Base-by-base conservation (phyloP, 2,797 vertebrate species). In the Dallia pectoralis region DNA sequence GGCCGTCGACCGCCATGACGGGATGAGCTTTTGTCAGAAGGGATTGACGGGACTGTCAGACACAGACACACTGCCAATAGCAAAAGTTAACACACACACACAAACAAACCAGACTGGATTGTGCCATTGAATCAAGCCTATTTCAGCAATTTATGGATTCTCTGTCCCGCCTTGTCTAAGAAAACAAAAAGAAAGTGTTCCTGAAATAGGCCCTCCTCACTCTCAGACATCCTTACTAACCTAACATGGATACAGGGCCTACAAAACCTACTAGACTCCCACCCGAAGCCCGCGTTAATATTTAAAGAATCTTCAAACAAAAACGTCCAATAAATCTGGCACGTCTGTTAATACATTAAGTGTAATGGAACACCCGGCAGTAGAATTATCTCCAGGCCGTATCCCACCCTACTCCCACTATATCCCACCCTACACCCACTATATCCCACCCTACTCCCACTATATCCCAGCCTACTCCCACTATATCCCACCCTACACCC, bases 241-340 rank as follows among this genome's bases (percentile, higher is more conserved):
- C 44, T 63, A 66, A 14, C 64, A 51, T 32, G 29, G 62, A 64
- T 66, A n/a, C 29, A 18, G 22, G 33, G 67, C 33, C 40, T n/a
- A n/a, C n/a, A n/a, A 25, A 53, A 56, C 36, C 67, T 61, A 71
- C 51, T 67, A 32, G 70, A 75, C 40, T 29, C 66, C 47, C 12
- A 27, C 65, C 40, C 40, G 40, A 6, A 16, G 36, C 44, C 67
- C 63, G 44, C 71, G 19, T 75, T 78, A 6, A 70, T 79, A 78
- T 84, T 75, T 84, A 69, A 86, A 48, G 73, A 44, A 79, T 74
- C 70, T 85, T 87, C 75, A 84, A 87, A 86, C 59, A 66, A 51
- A 27, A 40, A 74, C 15, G 59, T 36, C 70, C 80, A 80, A 85
- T 89, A 84, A 84, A 88, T 85, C 79, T 77, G 66, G 71, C 49